These are phyloP conservation scores for Bhutanitis thaidina DNA, from an alignment of 2,888 invertebrate genomes.

Conservation along the genomic window DNA sequence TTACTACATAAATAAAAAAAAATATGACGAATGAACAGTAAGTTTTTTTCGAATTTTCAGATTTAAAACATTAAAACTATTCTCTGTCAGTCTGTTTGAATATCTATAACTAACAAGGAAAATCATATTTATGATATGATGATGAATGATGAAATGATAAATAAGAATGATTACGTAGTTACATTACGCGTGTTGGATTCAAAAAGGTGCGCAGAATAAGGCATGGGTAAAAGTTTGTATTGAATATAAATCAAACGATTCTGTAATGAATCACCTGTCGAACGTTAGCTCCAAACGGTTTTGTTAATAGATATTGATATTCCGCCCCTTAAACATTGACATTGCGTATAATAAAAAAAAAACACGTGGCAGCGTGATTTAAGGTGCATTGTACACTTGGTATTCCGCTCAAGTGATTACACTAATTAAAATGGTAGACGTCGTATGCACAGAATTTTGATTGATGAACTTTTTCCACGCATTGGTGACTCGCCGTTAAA, in stretches of 20 bases:
- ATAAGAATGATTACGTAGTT: too few relatives aligned
- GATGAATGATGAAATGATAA: too few relatives aligned
- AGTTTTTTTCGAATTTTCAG: too few relatives aligned
- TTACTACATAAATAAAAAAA: too few relatives aligned
- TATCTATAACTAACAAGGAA: too few relatives aligned
- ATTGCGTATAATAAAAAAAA: conserved; percentile 7
- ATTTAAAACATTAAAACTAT: too few relatives aligned
- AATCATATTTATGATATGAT: too few relatives aligned
- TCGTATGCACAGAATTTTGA: conserved; percentile 12
- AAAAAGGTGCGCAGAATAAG: too few relatives aligned
- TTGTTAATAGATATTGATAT: neutral
- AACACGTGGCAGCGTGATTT: neutral
- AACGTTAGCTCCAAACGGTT: neutral
- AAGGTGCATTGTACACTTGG: neutral
- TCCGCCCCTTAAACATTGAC: neutral
- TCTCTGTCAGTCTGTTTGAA: too few relatives aligned
- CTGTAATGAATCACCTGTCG: neutral
- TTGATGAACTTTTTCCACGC: conserved; percentile 6
- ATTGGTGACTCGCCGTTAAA: conserved; percentile 3
- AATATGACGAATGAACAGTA: too few relatives aligned
- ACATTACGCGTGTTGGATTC: too few relatives aligned
- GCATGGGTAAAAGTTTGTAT: too few relatives aligned
- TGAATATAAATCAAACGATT: conserved; percentile 3
- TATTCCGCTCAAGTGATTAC: conserved; percentile 8
- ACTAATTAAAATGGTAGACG: conserved; percentile 17